Conservation (phyloP, 1,140 invertebrate genomes). For the Drosophila truncata region DNA sequence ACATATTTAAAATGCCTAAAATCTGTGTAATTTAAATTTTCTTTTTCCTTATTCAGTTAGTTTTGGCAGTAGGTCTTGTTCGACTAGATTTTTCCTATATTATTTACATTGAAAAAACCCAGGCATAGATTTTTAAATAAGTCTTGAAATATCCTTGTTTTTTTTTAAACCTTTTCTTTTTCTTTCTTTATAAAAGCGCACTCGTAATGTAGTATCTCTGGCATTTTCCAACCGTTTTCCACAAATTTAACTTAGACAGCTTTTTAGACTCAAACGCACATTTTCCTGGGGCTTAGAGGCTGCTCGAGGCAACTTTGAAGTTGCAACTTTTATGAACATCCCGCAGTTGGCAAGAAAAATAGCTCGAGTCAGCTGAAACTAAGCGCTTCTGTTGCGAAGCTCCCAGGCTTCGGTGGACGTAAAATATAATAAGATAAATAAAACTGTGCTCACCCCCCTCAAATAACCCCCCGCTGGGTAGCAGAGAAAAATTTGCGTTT, state of each 20-base stretch:
- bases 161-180: neutral
- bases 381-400: constrained; percentile 23
- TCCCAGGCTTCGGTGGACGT: neutral
- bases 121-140: too few relatives aligned
- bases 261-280: constrained; percentile 3
- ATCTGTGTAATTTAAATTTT: neutral
- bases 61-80: too few relatives aligned
- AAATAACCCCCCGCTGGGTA: neutral
- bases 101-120: too few relatives aligned
- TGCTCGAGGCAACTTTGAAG: constrained; percentile 39
- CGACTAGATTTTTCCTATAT: too few relatives aligned
- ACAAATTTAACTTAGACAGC: neutral
- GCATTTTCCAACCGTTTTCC: neutral
- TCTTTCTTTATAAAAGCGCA: neutral
- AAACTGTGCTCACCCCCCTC: neutral
- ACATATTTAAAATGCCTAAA: neutral
- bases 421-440: constrained; percentile 44
- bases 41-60: too few relatives aligned
- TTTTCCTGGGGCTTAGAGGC: constrained; percentile 13
- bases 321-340: constrained; percentile 24
- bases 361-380: constrained; percentile 37
- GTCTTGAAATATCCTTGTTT: too few relatives aligned
- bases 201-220: neutral
- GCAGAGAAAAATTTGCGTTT: constrained; percentile 52
- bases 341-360: constrained; percentile 40